Base-by-base conservation (phyloP, 2,888 invertebrate genomes). In the Lycia hirtaria region DNA sequence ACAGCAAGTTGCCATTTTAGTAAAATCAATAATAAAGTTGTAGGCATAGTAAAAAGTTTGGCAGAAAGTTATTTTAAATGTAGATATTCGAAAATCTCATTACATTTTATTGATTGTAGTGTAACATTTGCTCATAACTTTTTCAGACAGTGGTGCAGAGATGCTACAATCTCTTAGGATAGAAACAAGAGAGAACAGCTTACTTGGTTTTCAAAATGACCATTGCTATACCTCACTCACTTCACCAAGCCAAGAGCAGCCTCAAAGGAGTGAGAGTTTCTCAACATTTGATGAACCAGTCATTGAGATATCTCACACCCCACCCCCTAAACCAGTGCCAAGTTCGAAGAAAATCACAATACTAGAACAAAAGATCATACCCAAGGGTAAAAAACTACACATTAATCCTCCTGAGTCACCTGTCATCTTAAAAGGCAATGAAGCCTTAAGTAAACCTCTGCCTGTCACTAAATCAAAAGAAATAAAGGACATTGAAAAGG, bases 181-280 rank as follows among this genome's bases (percentile, higher is more conserved):
- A 71, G 92, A 92, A 71, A 92, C 92, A 47, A 79, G 92, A 67
- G 92, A 92, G 68, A 91, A 91, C 43, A 92, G 92, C 73, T 88
- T 94, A 56, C 92, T 94, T 71, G 94, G 95, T 3, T 94, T 95
- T 68, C 94, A 94, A 73, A 94, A 96, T 87, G 97, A 97, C 81
- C 97, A 97, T 76, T 96, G 96, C 76, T 97, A 97, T 68, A 96
- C 96, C 38, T 93, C 94, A 40, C 93, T 94, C 30, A 94, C 93
- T 26, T 95, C 95, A 54, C 94, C 95, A 24, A 93, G 93, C 70
- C 94, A 93, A 72, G 80, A 77, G 53, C 43, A 78, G 60, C 82
- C 88, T 56, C 85, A 85, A 62, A 77, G 71, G 53, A 85, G 67
- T 76, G 89, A 88, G 20, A 77, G 67, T 60, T 78, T 80, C 62